Percentiles rank a stretch among this genome's conserved stretches.
These are phyloP conservation scores for Notechis scutatus DNA, from an alignment of 2,113 vertebrate species.

Conservation along the genomic window DNA sequence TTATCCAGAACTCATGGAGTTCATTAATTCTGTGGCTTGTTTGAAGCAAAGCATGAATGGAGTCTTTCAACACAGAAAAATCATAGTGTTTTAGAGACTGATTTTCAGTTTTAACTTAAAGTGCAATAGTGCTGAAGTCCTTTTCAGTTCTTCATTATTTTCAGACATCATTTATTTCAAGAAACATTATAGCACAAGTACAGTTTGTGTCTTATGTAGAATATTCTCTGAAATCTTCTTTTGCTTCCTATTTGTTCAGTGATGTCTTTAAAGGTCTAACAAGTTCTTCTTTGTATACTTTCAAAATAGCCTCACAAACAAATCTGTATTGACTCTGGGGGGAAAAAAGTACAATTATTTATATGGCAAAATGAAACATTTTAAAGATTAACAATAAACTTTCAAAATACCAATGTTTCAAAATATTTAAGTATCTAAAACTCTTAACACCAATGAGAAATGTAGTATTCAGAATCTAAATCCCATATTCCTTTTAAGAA, in stretches of 20 bases:
- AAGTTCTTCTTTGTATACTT: constrained; percentile 92
- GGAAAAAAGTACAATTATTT: constrained; percentile 36
- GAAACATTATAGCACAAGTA: constrained; percentile 64
- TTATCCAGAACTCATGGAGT: constrained; percentile 72
- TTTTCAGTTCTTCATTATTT: constrained; percentile 70
- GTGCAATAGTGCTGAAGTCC: constrained; percentile 98
- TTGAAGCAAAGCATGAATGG: constrained; percentile 70
- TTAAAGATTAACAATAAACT: neutral
- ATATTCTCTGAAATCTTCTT: constrained; percentile 55
- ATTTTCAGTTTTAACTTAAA: constrained; percentile 85
- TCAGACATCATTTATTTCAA: constrained; percentile 62
- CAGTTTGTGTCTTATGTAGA: constrained; percentile 52
- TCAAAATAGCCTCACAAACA: constrained; percentile 97
- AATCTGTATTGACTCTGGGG: constrained; percentile 97
- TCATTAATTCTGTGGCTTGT: constrained; percentile 67
- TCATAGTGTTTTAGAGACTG: constrained; percentile 71
- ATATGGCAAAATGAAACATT: constrained; percentile 1
- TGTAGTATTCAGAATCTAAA: neutral
- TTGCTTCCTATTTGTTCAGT: constrained; percentile 77
- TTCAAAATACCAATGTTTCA: neutral
- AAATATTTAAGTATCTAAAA: neutral
- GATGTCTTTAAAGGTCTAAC: constrained; percentile 79
- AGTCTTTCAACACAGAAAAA: constrained; percentile 70
- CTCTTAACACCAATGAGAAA: neutral
- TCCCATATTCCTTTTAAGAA: neutral